Percentiles rank a stretch among this genome's conserved stretches.
phyloP scores from a whole-genome alignment of 2,113 vertebrate genomes.

The Clarias magur region DNA sequence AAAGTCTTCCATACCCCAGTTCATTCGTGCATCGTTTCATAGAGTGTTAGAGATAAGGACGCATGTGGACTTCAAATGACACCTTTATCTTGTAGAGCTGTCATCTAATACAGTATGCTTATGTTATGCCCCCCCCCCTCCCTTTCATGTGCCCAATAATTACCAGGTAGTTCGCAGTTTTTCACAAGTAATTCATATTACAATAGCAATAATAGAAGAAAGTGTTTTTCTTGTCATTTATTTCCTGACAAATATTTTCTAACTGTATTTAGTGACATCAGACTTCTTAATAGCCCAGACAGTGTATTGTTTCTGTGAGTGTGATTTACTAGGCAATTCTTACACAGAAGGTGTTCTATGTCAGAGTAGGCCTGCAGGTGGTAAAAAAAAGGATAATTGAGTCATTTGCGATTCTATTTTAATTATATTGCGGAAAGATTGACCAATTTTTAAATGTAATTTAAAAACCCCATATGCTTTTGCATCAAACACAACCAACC shows the following conservation, averaged over 20 bases:
- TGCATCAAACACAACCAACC: background rate
- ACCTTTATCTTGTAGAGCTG: background rate
- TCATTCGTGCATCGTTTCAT: background rate
- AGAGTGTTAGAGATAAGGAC: background rate
- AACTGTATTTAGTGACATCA: background rate
- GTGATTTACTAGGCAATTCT: background rate
- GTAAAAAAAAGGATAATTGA: no score
- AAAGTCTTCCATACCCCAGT: background rate
- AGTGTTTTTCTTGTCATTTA: background rate
- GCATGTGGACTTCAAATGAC: background rate
- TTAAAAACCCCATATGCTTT: background rate
- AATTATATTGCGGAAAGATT: background rate
- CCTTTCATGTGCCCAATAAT: background rate
- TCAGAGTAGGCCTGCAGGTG: background rate
- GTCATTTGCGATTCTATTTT: background rate
- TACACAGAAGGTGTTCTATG: background rate
- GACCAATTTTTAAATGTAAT: background rate
- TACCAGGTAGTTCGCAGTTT: background rate
- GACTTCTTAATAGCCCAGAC: background rate
- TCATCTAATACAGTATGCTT: background rate
- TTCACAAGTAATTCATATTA: background rate
- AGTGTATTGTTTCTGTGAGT: background rate
- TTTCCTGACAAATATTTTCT: background rate
- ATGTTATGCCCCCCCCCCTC: background rate
- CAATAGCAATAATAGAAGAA: background rate